A percentile compares a stretch with the other conserved stretches of the same genome.
These are phyloP conservation scores for Stigmatopora nigra DNA, from an alignment of 2,113 vertebrate species.

Conservation along the genomic window DNA sequence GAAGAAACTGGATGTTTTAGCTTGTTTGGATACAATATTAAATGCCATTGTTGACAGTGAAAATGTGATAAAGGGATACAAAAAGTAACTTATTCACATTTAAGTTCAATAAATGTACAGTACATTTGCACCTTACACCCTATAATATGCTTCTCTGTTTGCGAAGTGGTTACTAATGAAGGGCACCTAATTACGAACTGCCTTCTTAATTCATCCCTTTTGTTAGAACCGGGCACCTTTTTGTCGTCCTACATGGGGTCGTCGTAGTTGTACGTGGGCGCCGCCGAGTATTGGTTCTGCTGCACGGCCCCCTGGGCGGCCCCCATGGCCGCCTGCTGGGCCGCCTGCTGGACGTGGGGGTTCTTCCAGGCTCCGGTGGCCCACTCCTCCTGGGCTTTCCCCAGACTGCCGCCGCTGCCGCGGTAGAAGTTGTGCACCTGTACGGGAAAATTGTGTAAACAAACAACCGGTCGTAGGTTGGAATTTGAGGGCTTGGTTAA, in stretches of 20 bases:
- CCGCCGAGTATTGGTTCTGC: conserved; percentile 86
- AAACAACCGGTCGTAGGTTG: background rate
- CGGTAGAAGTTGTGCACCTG: conserved; percentile 84
- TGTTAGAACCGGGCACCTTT: conserved; percentile 20
- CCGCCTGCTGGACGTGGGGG: conserved; percentile 90
- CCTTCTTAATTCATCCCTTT: conserved; percentile 60
- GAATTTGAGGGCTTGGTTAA: conserved; percentile 42
- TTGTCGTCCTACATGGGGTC: conserved; percentile 83
- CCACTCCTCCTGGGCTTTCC: conserved; percentile 98
- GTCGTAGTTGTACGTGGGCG: conserved; percentile 91
- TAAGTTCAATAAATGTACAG: conserved; percentile 19
- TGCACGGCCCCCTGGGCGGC: conserved; percentile 85
- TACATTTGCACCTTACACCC: conserved; percentile 28
- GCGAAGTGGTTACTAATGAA: conserved; percentile 42
- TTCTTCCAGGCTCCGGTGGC: conserved; percentile 95
- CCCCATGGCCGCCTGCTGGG: conserved; percentile 89
- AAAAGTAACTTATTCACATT: conserved; percentile 25
- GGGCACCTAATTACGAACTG: conserved; percentile 59
- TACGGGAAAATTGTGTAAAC: background rate
- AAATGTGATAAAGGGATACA: conserved; percentile 10
- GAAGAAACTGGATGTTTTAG: conserved; percentile 10
- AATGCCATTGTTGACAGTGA: conserved; percentile 3
- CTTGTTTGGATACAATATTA: conserved; percentile 16
- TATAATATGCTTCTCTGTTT: conserved; percentile 35
- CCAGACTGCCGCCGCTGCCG: conserved; percentile 90